Percentiles rank a stretch among this genome's conserved stretches.
Evolutionary conservation across 2,888 invertebrate species (phyloP).

Genomic region (Selenia dentaria): DNA sequence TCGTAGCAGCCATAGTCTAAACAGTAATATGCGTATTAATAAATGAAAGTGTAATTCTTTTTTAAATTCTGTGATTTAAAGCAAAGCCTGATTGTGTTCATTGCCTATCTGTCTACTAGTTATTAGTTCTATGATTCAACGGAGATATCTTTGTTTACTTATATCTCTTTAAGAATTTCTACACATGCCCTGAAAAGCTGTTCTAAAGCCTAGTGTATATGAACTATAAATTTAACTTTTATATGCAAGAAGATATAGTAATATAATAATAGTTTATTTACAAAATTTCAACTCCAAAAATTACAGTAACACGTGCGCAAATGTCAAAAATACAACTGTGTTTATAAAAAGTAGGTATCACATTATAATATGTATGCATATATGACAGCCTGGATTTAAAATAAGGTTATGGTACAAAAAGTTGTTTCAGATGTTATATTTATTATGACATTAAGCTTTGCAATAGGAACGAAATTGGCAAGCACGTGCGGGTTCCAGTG

Average conservation of each 20-base stretch:
- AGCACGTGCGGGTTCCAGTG: conserved; percentile 57
- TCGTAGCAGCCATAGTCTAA: conserved; percentile 99
- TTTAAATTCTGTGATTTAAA: conserved; percentile 20
- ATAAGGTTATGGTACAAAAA: conserved; percentile 40
- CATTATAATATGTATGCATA: conserved; percentile 37
- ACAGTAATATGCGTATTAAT: conserved; percentile 42
- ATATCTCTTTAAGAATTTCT: conserved; percentile 25
- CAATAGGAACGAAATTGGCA: conserved; percentile 52
- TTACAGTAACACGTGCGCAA: conserved; percentile 49
- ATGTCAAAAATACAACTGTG: conserved; percentile 41
- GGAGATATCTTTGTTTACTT: conserved; percentile 11
- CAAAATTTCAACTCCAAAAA: too few species aligned
- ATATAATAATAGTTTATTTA: too few species aligned
- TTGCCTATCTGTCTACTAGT: conserved; percentile 28
- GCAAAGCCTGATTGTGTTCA: conserved; percentile 33
- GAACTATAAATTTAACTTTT: too few species aligned
- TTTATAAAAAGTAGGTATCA: conserved; percentile 40
- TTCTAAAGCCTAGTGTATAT: conserved; percentile 47
- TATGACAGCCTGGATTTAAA: conserved; percentile 31
- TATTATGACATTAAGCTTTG: conserved; percentile 52
- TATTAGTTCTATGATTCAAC: conserved; percentile 7
- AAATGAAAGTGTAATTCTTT: neutral
- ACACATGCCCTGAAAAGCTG: conserved; percentile 66
- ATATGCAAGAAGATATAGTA: too few species aligned
- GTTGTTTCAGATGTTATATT: conserved; percentile 42